Evolutionary conservation across 2,797 vertebrate genomes (phyloP).

Genomic region (Choloepus didactylus): DNA sequence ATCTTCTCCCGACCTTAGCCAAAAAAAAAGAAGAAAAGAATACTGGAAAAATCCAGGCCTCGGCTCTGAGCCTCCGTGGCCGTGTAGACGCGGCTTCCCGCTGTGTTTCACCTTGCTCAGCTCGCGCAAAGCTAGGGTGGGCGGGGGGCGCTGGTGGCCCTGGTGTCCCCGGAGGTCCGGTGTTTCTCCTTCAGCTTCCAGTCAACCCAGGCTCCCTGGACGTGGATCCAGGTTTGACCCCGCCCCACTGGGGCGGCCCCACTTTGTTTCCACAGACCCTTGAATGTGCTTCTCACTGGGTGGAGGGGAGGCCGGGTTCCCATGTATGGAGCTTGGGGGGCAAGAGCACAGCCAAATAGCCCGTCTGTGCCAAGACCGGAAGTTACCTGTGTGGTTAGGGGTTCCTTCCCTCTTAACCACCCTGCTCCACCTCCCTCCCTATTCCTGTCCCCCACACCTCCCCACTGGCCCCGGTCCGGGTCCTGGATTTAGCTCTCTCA

Average conservation of each 20-base stretch:
- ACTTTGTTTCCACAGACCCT: neutral
- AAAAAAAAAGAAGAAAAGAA: neutral
- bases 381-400: constrained; percentile 73
- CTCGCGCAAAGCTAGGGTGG: neutral
- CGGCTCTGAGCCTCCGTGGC: neutral
- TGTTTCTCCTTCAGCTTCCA: neutral
- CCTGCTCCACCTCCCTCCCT: neutral
- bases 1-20: neutral
- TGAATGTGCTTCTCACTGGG: neutral
- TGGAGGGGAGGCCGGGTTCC: neutral
- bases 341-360: neutral
- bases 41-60: neutral
- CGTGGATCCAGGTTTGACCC: neutral
- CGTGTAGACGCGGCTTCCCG: neutral
- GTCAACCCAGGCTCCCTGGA: neutral
- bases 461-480: neutral
- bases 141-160: neutral
- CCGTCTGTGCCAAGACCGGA: constrained; percentile 11
- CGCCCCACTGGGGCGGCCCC: neutral
- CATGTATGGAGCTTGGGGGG: neutral
- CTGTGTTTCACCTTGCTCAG: constrained; percentile 71
- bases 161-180: neutral
- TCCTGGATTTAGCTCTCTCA: constrained; percentile 4
- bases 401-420: neutral
- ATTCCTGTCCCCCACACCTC: neutral